A percentile compares a stretch with the other conserved stretches of the same genome.
Conservation (phyloP, 2,888 invertebrate genomes). For the Cybosia mesomella region DNA sequence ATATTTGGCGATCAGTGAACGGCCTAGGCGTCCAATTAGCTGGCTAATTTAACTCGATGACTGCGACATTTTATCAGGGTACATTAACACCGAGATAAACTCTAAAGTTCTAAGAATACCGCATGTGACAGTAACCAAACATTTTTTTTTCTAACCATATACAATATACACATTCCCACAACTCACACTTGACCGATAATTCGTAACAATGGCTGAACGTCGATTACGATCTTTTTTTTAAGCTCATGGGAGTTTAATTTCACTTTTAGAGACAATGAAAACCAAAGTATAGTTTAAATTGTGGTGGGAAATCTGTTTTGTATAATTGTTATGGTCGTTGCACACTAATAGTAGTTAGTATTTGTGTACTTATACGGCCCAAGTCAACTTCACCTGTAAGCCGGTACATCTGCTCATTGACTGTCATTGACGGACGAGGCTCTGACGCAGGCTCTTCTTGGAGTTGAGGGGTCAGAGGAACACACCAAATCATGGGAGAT, state of each 20-base stretch:
- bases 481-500: no score
- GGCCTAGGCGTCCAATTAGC: no score
- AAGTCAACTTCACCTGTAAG: no score
- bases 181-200: slow-evolving; percentile 52
- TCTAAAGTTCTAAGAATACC: slow-evolving; percentile 32
- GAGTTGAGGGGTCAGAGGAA: no score
- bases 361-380: no score
- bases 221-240: slow-evolving; percentile 56
- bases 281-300: slow-evolving; percentile 36
- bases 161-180: slow-evolving; percentile 39
- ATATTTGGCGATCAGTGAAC: no score
- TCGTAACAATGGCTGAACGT: slow-evolving; percentile 44
- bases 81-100: not conserved
- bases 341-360: not conserved
- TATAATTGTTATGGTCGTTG: slow-evolving; percentile 23
- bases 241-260: slow-evolving; percentile 55
- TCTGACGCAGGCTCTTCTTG: no score
- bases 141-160: slow-evolving; percentile 25
- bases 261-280: slow-evolving; percentile 55
- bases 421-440: no score
- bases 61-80: no score
- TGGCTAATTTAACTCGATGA: no score
- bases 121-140: slow-evolving; percentile 23
- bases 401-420: no score
- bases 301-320: slow-evolving; percentile 41